Conservation (phyloP, 92 coral and sea anemone species). For the Porites cylindrica region DNA sequence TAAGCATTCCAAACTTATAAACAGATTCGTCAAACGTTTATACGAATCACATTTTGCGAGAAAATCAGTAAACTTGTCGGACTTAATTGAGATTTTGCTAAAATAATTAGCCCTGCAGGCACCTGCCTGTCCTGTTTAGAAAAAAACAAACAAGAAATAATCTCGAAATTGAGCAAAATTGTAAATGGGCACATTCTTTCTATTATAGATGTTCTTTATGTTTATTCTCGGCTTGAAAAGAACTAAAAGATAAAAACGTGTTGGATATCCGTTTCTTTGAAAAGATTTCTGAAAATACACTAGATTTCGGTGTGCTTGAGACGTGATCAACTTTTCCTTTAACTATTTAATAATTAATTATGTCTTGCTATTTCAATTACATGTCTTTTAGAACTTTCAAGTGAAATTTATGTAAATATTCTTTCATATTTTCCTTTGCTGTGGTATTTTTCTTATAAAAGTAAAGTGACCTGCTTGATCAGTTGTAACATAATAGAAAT, state of each 20-base stretch:
- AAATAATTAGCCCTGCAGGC: background rate
- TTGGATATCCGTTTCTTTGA: too few relatives aligned
- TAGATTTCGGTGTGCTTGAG: background rate
- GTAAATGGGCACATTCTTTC: too few relatives aligned
- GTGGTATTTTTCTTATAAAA: too few relatives aligned
- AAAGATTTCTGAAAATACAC: too few relatives aligned
- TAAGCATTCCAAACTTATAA: constrained; percentile 8
- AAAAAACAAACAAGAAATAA: background rate
- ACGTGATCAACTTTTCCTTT: background rate
- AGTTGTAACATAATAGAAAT: background rate
- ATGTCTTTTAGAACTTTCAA: background rate
- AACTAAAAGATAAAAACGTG: too few relatives aligned
- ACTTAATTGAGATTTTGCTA: background rate
- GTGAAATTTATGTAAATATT: background rate
- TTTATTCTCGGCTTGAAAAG: background rate
- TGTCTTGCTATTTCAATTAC: background rate
- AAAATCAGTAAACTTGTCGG: background rate
- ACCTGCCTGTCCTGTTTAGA: background rate
- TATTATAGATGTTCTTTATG: background rate
- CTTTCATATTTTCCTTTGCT: background rate
- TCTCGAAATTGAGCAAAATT: background rate
- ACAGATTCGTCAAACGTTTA: background rate
- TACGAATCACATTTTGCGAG: too few relatives aligned
- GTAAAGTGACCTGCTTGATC: background rate
- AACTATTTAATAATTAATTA: constrained; percentile 3